These are phyloP conservation scores for Osmoderma eremita DNA, from an alignment of 2,888 invertebrate species.

Conservation along the genomic window DNA sequence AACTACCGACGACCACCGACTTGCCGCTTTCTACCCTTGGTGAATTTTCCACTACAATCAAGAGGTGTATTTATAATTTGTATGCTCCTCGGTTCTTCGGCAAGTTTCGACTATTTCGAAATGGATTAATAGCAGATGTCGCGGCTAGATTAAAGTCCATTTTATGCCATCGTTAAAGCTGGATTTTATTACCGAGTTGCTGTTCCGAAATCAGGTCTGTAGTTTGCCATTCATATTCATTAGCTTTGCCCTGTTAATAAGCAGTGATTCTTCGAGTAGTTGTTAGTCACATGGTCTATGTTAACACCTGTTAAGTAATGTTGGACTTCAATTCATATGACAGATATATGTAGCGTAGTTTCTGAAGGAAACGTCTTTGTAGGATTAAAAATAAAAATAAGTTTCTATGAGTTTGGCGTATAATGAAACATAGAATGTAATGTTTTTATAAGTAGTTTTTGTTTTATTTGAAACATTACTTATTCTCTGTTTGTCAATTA, in stretches of 20 bases:
- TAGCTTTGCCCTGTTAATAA: slow-evolving; percentile 6
- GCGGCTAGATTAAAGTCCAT: neutral
- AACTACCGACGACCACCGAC: slow-evolving; percentile 1
- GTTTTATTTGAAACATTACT: too few relatives aligned
- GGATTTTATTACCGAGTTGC: neutral
- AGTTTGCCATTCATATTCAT: neutral
- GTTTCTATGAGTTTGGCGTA: too few relatives aligned
- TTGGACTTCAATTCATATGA: neutral
- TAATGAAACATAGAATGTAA: too few relatives aligned
- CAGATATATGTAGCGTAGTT: too few relatives aligned
- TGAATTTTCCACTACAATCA: neutral
- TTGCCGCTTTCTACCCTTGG: neutral
- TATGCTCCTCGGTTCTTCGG: neutral
- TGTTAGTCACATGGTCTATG: neutral
- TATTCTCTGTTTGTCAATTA: too few relatives aligned
- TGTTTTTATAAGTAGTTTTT: too few relatives aligned
- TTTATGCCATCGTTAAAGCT: slow-evolving; percentile 1
- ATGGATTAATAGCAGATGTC: slow-evolving; percentile 3
- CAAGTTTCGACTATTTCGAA: neutral
- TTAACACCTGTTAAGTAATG: neutral
- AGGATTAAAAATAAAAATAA: too few relatives aligned
- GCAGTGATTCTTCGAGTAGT: neutral
- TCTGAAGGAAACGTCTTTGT: too few relatives aligned
- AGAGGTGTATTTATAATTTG: slow-evolving; percentile 2
- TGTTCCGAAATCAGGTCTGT: neutral